phyloP scores from a whole-genome alignment of 2,797 vertebrate genomes.

The Geotrypetes seraphini region DNA sequence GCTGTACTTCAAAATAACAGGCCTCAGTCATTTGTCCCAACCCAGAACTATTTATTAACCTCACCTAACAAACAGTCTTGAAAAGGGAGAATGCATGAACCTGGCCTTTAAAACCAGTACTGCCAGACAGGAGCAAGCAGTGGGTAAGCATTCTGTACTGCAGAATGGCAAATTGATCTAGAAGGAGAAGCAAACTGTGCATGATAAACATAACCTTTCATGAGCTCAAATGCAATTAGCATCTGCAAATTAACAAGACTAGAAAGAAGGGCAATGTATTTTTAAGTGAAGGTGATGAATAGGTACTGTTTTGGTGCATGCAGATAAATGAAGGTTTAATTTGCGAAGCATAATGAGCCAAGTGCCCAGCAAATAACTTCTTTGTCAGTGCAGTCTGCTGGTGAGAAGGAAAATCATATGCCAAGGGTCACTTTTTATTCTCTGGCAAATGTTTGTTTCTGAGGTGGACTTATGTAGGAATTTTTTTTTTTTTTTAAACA shows the following conservation, averaged over 20 bases:
- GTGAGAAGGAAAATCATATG: constrained; percentile 21
- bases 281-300: constrained; percentile 51
- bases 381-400: constrained; percentile 21
- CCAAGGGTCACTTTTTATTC: constrained; percentile 35
- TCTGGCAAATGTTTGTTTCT: constrained; percentile 13
- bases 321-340: constrained; percentile 53
- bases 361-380: constrained; percentile 39
- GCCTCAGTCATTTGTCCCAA: too few species aligned
- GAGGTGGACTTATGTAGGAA: too few species aligned
- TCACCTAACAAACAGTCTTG: too few species aligned
- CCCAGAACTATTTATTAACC: too few species aligned
- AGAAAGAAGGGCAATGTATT: constrained; percentile 53
- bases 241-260: constrained; percentile 57
- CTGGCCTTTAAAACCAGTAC: constrained; percentile 33
- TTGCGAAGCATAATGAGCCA: constrained; percentile 41
- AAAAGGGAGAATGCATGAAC: constrained; percentile 31
- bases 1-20: too few species aligned
- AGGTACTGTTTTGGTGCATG: constrained; percentile 40
- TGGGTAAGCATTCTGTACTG: constrained; percentile 37
- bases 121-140: constrained; percentile 34
- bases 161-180: constrained; percentile 43
- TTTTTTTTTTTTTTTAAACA: too few species aligned
- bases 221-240: constrained; percentile 58
- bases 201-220: constrained; percentile 53
- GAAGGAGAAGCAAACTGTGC: constrained; percentile 42